Base-by-base conservation (phyloP, 2,888 invertebrate genomes). In the Stenoptilia bipunctidactyla region DNA sequence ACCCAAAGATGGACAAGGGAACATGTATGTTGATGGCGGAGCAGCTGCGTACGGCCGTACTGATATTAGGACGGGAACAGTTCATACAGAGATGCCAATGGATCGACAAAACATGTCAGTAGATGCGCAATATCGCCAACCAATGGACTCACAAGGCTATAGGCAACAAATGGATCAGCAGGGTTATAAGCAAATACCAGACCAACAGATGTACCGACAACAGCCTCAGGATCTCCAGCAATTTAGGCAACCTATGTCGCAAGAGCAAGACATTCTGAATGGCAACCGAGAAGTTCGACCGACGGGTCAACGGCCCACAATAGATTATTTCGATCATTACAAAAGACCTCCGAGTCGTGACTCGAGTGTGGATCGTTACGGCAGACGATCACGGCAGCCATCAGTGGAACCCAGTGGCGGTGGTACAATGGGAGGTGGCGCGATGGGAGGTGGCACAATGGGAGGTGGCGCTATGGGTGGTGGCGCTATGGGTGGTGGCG, bases 261-360 rank as follows among this genome's bases (percentile, higher is more conserved):
- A 75, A 62, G 65, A 89, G 68, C 64, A 74, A 51, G 79, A 77
- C 13, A 50, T 61, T 13, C 52, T 69, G 4, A 77, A 77, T 36
- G 75, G 75, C 34, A 58, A 64, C 12, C 62, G 73, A 10, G 87
- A 85, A 45, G 80, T 73, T 49, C 61, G 71, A 30, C 57, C 59
- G 25, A 54, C 61, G 14, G 71, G 70, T n/a, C 53, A 64, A 1
- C 63, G 82, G 10, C 74, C 92, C 9, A 92, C 93, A 53, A 93
- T 93, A 61, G 95, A 96, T 71, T 93, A 94, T 61, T 94, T 96
- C 66, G 97, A 97, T 72, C 97, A 97, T 66, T 97, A 97, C 72
- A 94, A 94, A 72, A 86, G 93, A 66, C 94, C 95, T 39, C 94
- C 94, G 1, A 94, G 94, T 79, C 86, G 94, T 62, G 94, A 94